Evolutionary conservation across 92 coral and sea anemone genomes (phyloP).

Genomic region (Phymanthus crucifer): DNA sequence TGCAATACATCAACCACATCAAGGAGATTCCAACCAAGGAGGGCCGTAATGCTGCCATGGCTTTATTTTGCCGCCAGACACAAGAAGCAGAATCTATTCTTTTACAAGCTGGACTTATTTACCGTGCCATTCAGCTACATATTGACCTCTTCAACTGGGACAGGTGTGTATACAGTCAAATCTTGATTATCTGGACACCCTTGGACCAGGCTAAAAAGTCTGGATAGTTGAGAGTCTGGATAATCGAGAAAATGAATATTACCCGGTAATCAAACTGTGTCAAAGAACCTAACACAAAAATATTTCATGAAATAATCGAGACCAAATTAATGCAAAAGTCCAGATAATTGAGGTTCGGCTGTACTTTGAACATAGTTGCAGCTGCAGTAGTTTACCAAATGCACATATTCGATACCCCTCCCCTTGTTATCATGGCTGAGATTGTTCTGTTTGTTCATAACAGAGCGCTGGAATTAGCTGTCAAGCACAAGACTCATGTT

Average conservation of each 20-base stretch:
- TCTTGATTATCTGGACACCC: too few species aligned
- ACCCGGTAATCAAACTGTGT: too few species aligned
- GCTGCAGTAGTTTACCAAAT: neutral
- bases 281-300: too few species aligned
- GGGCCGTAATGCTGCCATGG: conserved; percentile 99
- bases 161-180: conserved; percentile 70
- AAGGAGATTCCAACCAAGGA: conserved; percentile 98
- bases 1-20: conserved; percentile 94
- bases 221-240: too few species aligned
- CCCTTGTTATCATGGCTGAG: neutral
- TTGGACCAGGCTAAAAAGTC: too few species aligned
- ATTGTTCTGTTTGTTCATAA: neutral
- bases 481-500: conserved; percentile 98
- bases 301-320: too few species aligned
- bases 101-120: conserved; percentile 87
- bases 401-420: too few species aligned
- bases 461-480: conserved; percentile 97
- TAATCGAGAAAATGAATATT: too few species aligned
- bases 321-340: too few species aligned
- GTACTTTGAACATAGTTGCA: too few species aligned
- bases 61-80: conserved; percentile 88
- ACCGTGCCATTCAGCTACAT: conserved; percentile 94
- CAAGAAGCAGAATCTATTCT: conserved; percentile 92
- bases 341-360: too few species aligned
- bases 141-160: conserved; percentile 99